Conservation (phyloP, 2,797 vertebrate genomes). For the Dendrocincla fuliginosa region DNA sequence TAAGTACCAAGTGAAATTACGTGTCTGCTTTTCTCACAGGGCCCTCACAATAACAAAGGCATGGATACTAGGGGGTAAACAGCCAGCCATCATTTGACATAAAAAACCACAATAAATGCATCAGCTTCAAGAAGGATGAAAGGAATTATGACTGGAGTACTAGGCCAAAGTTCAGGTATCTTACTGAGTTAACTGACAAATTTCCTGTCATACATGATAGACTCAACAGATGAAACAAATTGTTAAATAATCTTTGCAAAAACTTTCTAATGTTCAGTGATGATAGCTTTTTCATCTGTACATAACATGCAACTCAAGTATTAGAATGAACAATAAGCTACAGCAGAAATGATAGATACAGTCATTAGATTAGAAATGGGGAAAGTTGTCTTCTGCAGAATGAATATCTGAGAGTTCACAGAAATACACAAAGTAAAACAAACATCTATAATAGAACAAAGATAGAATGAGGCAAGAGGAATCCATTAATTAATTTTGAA, state of each 20-base stretch:
- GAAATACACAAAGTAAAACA: conserved; percentile 24
- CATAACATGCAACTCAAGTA: not conserved
- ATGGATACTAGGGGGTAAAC: not conserved
- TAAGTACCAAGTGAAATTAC: not conserved
- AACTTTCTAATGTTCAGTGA: not conserved
- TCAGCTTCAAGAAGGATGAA: not conserved
- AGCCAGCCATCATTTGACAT: not conserved
- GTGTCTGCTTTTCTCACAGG: not conserved
- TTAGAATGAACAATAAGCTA: not conserved
- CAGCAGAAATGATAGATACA: not conserved
- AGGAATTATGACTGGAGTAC: not conserved
- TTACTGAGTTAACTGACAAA: not conserved
- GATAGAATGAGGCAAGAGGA: not conserved
- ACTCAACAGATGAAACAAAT: not conserved
- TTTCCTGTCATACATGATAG: not conserved
- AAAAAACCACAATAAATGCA: conserved; percentile 2
- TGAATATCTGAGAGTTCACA: not conserved
- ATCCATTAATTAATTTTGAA: conserved; percentile 40
- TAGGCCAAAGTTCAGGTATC: not conserved
- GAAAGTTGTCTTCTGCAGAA: not conserved
- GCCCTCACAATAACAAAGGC: not conserved
- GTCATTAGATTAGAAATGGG: not conserved
- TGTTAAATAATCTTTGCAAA: not conserved
- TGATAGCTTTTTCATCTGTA: not conserved
- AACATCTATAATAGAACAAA: conserved; percentile 7